These are phyloP conservation scores for Stratiomys singularior DNA, from an alignment of 2,888 invertebrate genomes.

Conservation along the genomic window DNA sequence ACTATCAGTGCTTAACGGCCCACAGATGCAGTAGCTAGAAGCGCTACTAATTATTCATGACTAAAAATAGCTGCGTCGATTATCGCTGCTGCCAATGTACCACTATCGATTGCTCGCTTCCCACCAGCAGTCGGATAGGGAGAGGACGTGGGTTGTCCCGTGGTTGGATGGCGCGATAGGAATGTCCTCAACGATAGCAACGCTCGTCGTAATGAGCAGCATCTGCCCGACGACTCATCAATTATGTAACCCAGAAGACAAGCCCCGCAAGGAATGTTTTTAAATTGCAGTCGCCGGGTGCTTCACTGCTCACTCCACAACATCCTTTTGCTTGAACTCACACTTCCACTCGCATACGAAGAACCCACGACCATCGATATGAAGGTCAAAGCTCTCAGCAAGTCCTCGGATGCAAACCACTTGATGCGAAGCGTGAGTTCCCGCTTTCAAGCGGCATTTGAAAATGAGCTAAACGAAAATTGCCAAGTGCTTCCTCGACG, in stretches of 20 bases:
- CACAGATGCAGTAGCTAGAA: neutral
- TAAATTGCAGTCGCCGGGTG: neutral
- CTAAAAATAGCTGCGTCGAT: neutral
- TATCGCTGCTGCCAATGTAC: neutral
- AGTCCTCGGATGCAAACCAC: neutral
- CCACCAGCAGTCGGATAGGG: neutral
- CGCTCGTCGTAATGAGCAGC: neutral
- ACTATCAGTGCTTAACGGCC: neutral
- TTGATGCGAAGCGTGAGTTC: neutral
- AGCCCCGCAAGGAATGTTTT: neutral
- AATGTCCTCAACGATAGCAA: neutral
- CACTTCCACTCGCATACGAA: neutral
- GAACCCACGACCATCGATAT: neutral
- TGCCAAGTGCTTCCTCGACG: no score
- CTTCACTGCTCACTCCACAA: neutral
- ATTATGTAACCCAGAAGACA: neutral
- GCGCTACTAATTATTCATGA: neutral
- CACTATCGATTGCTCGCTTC: conserved; percentile 10
- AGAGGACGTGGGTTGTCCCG: neutral
- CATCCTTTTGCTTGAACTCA: neutral
- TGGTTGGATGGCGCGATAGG: neutral
- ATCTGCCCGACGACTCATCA: neutral
- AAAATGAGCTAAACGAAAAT: no score
- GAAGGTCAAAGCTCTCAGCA: neutral
- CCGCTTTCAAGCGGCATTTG: no score